Evolutionary conservation across 2,113 vertebrate species (phyloP).

Genomic region (Desmodus rotundus): DNA sequence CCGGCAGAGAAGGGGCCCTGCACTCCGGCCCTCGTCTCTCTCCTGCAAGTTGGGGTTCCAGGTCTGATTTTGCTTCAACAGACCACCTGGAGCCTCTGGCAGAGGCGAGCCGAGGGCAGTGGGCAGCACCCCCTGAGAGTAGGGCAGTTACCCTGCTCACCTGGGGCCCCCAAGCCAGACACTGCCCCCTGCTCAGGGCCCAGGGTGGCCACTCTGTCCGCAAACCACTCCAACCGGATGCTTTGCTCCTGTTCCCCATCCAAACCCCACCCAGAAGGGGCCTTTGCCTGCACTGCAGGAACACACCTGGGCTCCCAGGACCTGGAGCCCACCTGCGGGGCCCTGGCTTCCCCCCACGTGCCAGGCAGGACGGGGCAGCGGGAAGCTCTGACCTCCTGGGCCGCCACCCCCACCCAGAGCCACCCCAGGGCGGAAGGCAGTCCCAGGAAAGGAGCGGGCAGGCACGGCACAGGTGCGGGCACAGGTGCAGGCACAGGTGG

Average conservation of each 20-base stretch:
- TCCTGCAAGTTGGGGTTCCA: fast-evolving
- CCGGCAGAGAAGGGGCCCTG: fast-evolving
- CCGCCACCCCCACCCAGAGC: fast-evolving
- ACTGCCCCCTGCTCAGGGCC: not conserved
- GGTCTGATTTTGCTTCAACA: too few species aligned
- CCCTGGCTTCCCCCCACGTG: fast-evolving
- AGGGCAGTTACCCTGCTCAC: not conserved
- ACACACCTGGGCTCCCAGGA: fast-evolving
- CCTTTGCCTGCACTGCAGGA: not conserved
- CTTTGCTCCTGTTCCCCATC: not conserved
- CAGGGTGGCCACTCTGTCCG: not conserved
- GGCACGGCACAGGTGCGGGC: not conserved
- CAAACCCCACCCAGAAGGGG: not conserved
- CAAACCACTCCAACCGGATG: not conserved
- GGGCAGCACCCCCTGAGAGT: too few species aligned
- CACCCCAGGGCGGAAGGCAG: too few species aligned
- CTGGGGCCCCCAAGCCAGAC: not conserved
- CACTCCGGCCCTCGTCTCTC: fast-evolving
- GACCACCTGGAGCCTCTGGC: not conserved
- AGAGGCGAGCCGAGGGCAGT: not conserved
- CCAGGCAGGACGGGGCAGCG: fast-evolving
- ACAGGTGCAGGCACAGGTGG: fast-evolving
- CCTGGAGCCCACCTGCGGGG: not conserved
- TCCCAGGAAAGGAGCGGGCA: fast-evolving
- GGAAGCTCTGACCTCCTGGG: not conserved